These are phyloP conservation scores for Plutella xylostella DNA, from an alignment of 2,888 invertebrate genomes.

Conservation along the genomic window DNA sequence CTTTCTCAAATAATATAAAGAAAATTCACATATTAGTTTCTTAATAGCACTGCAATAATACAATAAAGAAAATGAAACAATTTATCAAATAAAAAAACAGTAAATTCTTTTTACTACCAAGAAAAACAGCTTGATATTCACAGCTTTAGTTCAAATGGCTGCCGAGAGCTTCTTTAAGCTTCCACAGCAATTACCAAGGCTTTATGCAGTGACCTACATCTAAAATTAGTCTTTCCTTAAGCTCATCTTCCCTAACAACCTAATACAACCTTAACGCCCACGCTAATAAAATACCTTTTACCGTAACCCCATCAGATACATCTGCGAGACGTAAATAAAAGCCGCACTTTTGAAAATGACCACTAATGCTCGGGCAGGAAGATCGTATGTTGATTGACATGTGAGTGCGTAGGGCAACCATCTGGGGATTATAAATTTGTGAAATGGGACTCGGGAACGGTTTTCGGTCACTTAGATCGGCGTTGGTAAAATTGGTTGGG, in stretches of 20 bases:
- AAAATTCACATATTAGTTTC: too few relatives aligned
- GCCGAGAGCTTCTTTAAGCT: slow-evolving; percentile 32
- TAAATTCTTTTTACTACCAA: too few relatives aligned
- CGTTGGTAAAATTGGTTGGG: not conserved
- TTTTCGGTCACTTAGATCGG: not conserved
- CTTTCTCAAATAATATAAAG: too few relatives aligned
- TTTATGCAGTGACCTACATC: slow-evolving; percentile 36
- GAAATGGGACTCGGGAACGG: not conserved
- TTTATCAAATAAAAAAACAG: too few relatives aligned
- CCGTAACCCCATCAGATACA: not conserved
- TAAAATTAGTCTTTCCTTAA: slow-evolving; percentile 31
- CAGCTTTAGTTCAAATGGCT: slow-evolving; percentile 24
- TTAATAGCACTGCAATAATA: too few relatives aligned
- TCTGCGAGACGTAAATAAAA: slow-evolving; percentile 2
- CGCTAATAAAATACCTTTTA: not conserved
- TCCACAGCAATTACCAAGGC: slow-evolving; percentile 32
- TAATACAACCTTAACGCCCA: not conserved
- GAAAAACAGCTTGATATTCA: slow-evolving; percentile 19
- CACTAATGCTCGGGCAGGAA: not conserved
- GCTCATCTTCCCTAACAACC: slow-evolving; percentile 7
- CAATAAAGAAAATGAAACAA: too few relatives aligned
- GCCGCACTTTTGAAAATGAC: not conserved
- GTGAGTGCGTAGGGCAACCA: not conserved
- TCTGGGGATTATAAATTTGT: slow-evolving; percentile 2
- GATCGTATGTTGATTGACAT: not conserved